Base-by-base conservation (phyloP, 2,113 vertebrate species). In the Protomyctophum bolini region DNA sequence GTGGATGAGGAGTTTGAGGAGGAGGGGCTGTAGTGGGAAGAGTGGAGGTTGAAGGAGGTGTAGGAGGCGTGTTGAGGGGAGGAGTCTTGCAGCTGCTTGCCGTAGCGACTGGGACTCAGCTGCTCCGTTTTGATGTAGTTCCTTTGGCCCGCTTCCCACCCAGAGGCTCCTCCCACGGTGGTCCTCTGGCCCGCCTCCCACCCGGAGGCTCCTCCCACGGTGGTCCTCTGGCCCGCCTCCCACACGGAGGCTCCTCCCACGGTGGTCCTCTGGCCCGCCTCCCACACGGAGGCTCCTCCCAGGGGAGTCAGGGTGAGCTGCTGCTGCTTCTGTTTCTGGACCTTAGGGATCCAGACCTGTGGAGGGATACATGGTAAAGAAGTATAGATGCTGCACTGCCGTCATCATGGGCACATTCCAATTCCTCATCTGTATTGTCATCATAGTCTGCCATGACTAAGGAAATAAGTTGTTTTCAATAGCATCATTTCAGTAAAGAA, bases 121-220 rank as follows among this genome's bases (percentile, higher is more conserved):
- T 98, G 97, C 90, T 98, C 97, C 0, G 96, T 99, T 92, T 98
- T 99, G 94, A 98, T 98, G 92, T 99, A 97, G 74, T 89, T 89
- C 90, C 95, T 88, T 92, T 96, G 94, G 33, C 92, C 79, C 2
- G 91, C 93, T 70, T 95, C 94, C 6, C 87, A 78, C 2, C 81
- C 58, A 73, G 57, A 62, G 33, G 62, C 41, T 47, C 76, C n/a
- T 7, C 93, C 85, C 87, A 98, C 89, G 2, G 93, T 75, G 21
- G 21, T 89, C 90, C 95, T 88, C 92, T 96, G 94, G 28, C 92
- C 79, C 2, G 91, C 93, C 70, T 95, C 94, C 6, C 87, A 78
- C 2, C 81, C 58, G 73, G 57, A 62, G 33, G 62, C 41, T 47
- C 76, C n/a, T 7, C 93, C 85, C 87, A 98, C 89, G 2, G 93